These are phyloP conservation scores for Ornithoptera alexandrae DNA, from an alignment of 2,888 invertebrate genomes.

Conservation along the genomic window DNA sequence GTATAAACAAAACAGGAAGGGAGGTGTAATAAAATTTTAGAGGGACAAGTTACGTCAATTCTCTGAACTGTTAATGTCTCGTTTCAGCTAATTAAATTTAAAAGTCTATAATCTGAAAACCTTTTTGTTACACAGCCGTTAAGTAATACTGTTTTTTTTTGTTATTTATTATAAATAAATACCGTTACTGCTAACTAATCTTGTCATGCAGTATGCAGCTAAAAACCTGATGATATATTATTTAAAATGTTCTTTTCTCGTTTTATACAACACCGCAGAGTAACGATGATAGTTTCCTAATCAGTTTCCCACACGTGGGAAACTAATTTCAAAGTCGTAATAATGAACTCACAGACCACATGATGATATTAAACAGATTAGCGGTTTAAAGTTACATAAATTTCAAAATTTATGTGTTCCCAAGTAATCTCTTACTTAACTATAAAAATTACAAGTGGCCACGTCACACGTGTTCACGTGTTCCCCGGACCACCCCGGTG, in stretches of 20 bases:
- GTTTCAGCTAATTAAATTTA: too few relatives aligned
- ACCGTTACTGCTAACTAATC: too few relatives aligned
- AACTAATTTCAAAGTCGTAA: background rate
- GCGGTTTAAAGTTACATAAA: background rate
- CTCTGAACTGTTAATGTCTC: background rate
- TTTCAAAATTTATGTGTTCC: background rate
- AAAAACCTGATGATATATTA: too few relatives aligned
- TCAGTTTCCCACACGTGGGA: background rate
- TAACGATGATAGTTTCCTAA: too few relatives aligned
- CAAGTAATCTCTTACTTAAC: conserved; percentile 22
- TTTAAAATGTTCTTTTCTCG: too few relatives aligned
- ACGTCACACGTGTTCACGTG: conserved; percentile 52
- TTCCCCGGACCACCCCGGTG: conserved; percentile 55
- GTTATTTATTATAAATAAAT: too few relatives aligned
- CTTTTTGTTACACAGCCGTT: too few relatives aligned
- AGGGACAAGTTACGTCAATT: conserved; percentile 12
- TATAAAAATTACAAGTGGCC: conserved; percentile 35
- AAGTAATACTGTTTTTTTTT: too few relatives aligned
- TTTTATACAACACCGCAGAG: too few relatives aligned
- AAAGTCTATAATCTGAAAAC: too few relatives aligned
- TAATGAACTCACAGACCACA: background rate
- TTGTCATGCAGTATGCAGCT: too few relatives aligned
- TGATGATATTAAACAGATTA: background rate
- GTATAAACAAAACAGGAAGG: conserved; percentile 35
- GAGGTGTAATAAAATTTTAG: conserved; percentile 38